phyloP scores from a whole-genome alignment of 2,113 vertebrate genomes.

The Lontra canadensis region DNA sequence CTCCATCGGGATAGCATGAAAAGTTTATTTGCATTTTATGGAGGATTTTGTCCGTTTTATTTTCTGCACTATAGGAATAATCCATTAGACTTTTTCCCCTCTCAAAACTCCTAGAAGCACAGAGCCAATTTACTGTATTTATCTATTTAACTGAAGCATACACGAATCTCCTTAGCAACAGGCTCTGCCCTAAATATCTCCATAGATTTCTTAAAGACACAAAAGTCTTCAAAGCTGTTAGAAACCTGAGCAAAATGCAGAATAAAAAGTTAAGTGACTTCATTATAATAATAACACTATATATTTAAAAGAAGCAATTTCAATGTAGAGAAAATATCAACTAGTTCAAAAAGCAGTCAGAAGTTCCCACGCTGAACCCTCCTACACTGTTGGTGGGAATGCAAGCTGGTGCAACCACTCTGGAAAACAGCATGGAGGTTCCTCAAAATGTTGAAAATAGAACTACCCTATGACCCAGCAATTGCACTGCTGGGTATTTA shows the following conservation, averaged over 20 bases:
- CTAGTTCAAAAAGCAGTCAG: neutral
- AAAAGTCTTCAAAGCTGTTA: constrained; percentile 31
- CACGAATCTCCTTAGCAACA: constrained; percentile 36
- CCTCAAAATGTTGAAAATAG: too few species aligned
- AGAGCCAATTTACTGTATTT: neutral
- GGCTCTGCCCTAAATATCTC: neutral
- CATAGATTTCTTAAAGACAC: constrained; percentile 15
- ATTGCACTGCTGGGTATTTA: too few species aligned
- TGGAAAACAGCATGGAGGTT: too few species aligned
- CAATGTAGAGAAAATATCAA: neutral
- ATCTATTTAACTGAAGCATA: constrained; percentile 11
- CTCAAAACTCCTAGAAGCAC: neutral
- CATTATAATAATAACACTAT: neutral
- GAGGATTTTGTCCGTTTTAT: neutral
- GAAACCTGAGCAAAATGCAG: constrained; percentile 29
- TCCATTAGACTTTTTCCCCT: neutral
- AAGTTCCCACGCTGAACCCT: neutral
- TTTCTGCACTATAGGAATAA: neutral
- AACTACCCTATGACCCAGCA: too few species aligned
- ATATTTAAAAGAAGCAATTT: neutral
- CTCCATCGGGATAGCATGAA: neutral
- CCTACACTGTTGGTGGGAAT: too few species aligned
- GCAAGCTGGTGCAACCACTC: too few species aligned
- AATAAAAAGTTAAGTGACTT: neutral
- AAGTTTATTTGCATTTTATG: neutral